These are phyloP conservation scores for Herpailurus yagouaroundi DNA, from an alignment of 2,113 vertebrate species.

Conservation along the genomic window DNA sequence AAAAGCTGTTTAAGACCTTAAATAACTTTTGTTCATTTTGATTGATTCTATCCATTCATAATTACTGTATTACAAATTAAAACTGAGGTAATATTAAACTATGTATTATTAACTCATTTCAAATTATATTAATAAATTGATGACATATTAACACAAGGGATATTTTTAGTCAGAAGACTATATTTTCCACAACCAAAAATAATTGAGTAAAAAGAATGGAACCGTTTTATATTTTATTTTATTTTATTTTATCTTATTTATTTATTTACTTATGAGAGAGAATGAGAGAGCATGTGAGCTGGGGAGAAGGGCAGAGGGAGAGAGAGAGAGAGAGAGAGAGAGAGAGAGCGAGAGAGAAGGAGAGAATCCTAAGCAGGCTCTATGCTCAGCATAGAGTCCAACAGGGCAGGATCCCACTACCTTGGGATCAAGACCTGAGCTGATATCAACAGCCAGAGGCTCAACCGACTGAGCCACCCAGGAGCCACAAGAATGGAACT, in stretches of 20 bases:
- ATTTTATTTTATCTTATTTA: too few species aligned
- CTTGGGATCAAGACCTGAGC: too few species aligned
- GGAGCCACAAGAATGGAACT: neutral
- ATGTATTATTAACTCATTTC: neutral
- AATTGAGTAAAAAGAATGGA: neutral
- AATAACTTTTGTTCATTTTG: neutral
- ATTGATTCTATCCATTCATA: neutral
- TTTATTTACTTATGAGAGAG: too few species aligned
- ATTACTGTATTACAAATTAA: neutral
- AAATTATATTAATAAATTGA: slow-evolving; percentile 4
- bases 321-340: too few species aligned
- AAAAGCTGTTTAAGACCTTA: neutral
- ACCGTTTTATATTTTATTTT: neutral
- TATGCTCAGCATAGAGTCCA: too few species aligned
- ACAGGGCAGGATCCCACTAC: too few species aligned
- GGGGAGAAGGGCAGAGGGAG: too few species aligned
- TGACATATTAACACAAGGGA: neutral
- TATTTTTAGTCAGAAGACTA: neutral
- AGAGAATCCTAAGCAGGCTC: too few species aligned
- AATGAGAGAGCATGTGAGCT: too few species aligned
- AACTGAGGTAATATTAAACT: neutral
- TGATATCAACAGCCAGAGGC: too few species aligned
- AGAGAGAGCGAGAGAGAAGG: too few species aligned
- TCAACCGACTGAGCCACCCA: too few species aligned
- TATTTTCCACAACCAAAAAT: neutral